phyloP scores from a whole-genome alignment of 2,797 vertebrate species.

The Trichosurus vulpecula region DNA sequence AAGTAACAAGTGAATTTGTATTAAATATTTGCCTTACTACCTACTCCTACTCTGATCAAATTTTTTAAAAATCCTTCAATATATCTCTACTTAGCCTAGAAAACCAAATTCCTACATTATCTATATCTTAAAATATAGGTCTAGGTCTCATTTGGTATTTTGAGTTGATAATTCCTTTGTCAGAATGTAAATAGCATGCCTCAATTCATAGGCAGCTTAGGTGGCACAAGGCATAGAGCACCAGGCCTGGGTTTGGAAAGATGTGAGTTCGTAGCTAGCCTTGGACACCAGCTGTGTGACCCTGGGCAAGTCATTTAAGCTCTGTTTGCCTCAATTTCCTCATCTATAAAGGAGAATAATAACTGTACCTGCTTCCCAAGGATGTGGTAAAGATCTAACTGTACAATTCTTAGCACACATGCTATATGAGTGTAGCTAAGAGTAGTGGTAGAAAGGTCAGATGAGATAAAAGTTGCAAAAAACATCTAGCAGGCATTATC shows the following conservation, averaged over 20 bases:
- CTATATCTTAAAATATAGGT: background rate
- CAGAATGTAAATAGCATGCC: background rate
- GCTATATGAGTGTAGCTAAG: background rate
- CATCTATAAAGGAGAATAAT: background rate
- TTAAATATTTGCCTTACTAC: background rate
- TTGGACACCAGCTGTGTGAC: background rate
- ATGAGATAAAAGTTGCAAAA: background rate
- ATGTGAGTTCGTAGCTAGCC: background rate
- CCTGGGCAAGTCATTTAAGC: background rate
- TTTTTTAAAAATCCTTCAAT: no score
- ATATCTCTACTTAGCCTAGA: background rate
- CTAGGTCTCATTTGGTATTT: background rate
- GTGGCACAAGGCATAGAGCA: background rate
- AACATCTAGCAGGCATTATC: background rate
- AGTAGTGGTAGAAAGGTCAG: background rate
- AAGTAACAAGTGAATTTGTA: background rate
- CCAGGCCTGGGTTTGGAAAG: no score
- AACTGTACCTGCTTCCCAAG: background rate
- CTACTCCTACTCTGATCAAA: background rate
- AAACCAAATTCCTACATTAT: background rate
- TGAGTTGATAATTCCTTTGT: background rate
- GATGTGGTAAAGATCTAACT: background rate
- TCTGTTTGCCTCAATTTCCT: background rate
- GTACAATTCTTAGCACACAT: background rate
- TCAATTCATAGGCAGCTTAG: background rate